These are phyloP conservation scores for Peromyscus aztecus DNA, from an alignment of 2,797 vertebrate genomes.

Conservation along the genomic window DNA sequence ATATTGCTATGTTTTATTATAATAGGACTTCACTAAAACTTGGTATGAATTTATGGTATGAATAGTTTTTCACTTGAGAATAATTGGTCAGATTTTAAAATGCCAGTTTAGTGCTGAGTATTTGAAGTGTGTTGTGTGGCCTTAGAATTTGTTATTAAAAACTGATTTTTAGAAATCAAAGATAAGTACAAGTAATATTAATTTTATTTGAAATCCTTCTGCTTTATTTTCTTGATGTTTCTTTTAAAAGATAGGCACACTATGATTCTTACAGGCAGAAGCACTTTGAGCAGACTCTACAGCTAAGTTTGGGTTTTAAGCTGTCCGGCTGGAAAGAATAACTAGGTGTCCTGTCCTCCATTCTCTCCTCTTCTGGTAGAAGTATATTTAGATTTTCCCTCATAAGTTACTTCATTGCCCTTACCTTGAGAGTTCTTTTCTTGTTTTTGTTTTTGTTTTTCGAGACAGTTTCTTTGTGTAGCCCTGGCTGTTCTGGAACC, in stretches of 20 bases:
- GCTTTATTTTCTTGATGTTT: conserved; percentile 30
- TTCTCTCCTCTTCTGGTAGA: not conserved
- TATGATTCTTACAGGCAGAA: conserved; percentile 22
- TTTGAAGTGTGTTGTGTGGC: not conserved
- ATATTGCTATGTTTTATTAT: conserved; percentile 57
- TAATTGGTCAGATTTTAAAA: conserved; percentile 38
- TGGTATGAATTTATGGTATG: conserved; percentile 38
- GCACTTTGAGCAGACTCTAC: conserved; percentile 40
- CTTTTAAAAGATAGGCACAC: conserved; percentile 5
- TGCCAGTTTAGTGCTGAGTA: conserved; percentile 7
- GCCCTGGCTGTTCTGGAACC: not conserved
- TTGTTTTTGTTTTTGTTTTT: not conserved
- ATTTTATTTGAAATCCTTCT: conserved; percentile 54
- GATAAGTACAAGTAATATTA: conserved; percentile 50
- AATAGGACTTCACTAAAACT: conserved; percentile 27
- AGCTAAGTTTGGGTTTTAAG: conserved; percentile 26
- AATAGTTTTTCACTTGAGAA: conserved; percentile 48
- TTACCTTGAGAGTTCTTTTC: not conserved
- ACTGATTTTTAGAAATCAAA: conserved; percentile 47
- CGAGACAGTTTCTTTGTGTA: not conserved
- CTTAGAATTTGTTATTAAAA: conserved; percentile 53
- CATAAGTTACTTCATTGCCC: not conserved
- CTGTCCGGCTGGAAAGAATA: not conserved
- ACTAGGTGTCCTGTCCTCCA: not conserved
- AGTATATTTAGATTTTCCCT: conserved; percentile 2